Base-by-base conservation (phyloP, 2,888 invertebrate genomes). In the Lasiommata megera region DNA sequence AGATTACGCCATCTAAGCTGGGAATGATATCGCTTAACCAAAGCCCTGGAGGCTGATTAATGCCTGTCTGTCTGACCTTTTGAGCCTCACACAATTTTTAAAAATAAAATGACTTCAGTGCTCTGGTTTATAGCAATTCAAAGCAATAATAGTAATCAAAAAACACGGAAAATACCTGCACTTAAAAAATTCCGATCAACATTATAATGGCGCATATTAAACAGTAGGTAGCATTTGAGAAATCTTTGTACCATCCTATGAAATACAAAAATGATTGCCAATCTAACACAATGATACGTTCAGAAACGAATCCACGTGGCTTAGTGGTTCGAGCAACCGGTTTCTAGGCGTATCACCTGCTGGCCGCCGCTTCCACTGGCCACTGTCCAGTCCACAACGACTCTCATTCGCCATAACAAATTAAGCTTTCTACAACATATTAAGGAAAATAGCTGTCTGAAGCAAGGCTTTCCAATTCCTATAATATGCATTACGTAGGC, bases 261-360 rank as follows among this genome's bases (percentile, higher is more conserved):
- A 17, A 40, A 31, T 12, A 31, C 31, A 31, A 16, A 18, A 9
- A 0, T 46, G 8, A 14, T 16, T n/a, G 46, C 31, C 9, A 31
- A 44, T 17, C n/a, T n/a, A 47, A 34, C 11, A n/a, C 1, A 7
- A 11, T 37, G 1, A 17, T n/a, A 31, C 17, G 53, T 36, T 34
- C 12, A 53, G 36, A 41, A 37, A 11, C 17, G 46, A 43, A 44
- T 58, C 57, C 57, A 62, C 60, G 60, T 52, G n/a, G 28, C 44
- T 23, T 44, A 52, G 34, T 28, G 16, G 12, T 44, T 65, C 66
- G 64, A 63, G 57, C 72, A 78, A 87, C 88, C 87, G 85, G 86
- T 87, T 87, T 80, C 70, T 78, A 78, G 77, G 77, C 77, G 79
- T 77, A 77, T 79, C 76, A 78, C 74, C 75, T 68, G 76, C 72